Conservation (phyloP, 2,888 invertebrate genomes). For the Amblyjoppa fuscipennis region DNA sequence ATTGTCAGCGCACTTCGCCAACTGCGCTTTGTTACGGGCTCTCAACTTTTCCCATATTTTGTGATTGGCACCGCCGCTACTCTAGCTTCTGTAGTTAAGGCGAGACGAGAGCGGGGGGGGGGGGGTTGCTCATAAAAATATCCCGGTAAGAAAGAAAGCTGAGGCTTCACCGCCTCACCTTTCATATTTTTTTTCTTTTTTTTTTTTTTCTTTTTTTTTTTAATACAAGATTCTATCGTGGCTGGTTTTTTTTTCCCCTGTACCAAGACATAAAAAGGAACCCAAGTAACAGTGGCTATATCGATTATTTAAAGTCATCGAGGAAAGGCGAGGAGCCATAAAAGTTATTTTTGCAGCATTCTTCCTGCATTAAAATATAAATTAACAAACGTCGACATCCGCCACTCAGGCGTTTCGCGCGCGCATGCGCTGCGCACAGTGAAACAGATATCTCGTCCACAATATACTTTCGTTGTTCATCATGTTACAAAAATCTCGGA, state of each 20-base stretch:
- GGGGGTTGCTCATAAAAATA: conserved; percentile 44
- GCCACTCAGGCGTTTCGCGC: neutral
- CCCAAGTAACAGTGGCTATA: conserved; percentile 38
- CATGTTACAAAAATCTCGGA: too few species aligned
- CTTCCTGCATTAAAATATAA: conserved; percentile 15
- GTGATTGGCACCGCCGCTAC: conserved; percentile 66
- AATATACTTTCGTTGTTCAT: too few species aligned
- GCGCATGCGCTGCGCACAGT: neutral
- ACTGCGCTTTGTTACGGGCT: conserved; percentile 72
- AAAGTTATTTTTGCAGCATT: conserved; percentile 24
- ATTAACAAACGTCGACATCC: conserved; percentile 15
- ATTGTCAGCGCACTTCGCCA: conserved; percentile 70
- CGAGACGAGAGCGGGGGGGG: neutral
- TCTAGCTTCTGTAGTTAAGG: conserved; percentile 16
- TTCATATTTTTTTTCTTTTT: neutral
- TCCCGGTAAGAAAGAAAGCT: conserved; percentile 26
- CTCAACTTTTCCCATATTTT: conserved; percentile 75
- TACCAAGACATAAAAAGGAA: conserved; percentile 7
- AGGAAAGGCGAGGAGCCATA: conserved; percentile 21
- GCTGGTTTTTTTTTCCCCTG: neutral
- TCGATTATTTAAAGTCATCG: conserved; percentile 38
- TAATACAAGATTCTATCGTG: conserved; percentile 25
- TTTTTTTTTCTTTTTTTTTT: conserved; percentile 13
- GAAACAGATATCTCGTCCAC: too few species aligned
- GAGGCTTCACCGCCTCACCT: conserved; percentile 25